Evolutionary conservation across 2,797 vertebrate species (phyloP).

Genomic region (Lithobates sylvaticus): DNA sequence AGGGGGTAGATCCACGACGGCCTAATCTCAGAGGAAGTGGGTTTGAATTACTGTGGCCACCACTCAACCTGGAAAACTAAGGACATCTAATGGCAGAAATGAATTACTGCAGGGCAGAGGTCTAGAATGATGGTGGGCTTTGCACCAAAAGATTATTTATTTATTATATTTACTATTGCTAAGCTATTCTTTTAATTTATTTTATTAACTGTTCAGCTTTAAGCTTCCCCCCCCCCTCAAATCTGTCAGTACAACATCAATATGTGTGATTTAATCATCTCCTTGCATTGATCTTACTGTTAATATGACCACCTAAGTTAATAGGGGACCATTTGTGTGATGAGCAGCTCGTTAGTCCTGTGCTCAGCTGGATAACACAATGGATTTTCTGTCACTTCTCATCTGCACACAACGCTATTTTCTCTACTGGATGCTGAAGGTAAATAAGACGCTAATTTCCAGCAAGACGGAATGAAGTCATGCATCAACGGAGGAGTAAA

Average conservation of each 20-base stretch:
- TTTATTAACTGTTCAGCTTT: too few species aligned
- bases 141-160: too few species aligned
- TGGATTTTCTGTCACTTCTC: conserved; percentile 46
- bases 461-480: background rate
- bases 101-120: too few species aligned
- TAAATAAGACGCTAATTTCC: conserved; percentile 33
- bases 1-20: too few species aligned
- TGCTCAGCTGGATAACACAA: conserved; percentile 23
- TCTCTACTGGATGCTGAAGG: background rate
- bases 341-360: background rate
- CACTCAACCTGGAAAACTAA: too few species aligned
- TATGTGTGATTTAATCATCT: background rate
- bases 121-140: too few species aligned
- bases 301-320: background rate
- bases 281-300: background rate
- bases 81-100: too few species aligned
- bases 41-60: too few species aligned
- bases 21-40: too few species aligned
- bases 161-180: too few species aligned
- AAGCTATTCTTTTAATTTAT: too few species aligned
- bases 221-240: too few species aligned
- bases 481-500: background rate
- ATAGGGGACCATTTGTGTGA: background rate
- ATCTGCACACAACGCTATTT: conserved; percentile 8
- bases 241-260: background rate